A percentile compares a stretch with the other conserved stretches of the same genome.
Evolutionary conservation across 2,113 vertebrate genomes (phyloP).

Genomic region (Gadus macrocephalus): DNA sequence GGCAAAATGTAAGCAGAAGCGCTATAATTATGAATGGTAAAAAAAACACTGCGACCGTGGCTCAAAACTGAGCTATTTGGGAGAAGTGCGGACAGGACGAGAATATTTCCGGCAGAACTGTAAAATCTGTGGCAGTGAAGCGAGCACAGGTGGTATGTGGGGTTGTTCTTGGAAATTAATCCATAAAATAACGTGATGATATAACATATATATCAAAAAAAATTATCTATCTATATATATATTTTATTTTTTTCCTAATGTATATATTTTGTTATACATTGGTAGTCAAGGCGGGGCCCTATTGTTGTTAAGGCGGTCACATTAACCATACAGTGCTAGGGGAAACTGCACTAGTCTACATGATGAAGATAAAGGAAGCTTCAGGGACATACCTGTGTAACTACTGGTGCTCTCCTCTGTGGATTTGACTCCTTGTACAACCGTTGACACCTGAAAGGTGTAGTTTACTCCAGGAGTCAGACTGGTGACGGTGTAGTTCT

Average conservation of each 20-base stretch:
- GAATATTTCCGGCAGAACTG: background rate
- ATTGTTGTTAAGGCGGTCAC: conserved; percentile 28
- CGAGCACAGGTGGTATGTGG: too few species aligned
- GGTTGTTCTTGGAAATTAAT: background rate
- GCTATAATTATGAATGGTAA: too few species aligned
- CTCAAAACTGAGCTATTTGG: too few species aligned
- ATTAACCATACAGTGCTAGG: conserved; percentile 28
- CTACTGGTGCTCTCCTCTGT: rapidly evolving
- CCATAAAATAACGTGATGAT: too few species aligned
- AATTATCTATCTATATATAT: too few species aligned
- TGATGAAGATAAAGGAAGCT: background rate
- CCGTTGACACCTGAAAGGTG: conserved; percentile 33
- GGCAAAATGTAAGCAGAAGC: too few species aligned
- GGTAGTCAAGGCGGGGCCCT: too few species aligned
- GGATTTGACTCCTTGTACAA: conserved; percentile 11
- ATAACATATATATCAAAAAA: too few species aligned
- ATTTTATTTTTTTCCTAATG: too few species aligned
- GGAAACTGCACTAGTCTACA: conserved; percentile 1
- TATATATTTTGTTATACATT: too few species aligned
- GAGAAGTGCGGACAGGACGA: too few species aligned
- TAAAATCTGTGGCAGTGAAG: background rate
- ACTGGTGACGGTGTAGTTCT: conserved; percentile 10
- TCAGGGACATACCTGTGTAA: conserved; percentile 44
- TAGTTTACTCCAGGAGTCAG: conserved; percentile 39
- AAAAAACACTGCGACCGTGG: too few species aligned